These are phyloP conservation scores for Rhipidura dahli DNA, from an alignment of 2,113 vertebrate species.

Conservation along the genomic window DNA sequence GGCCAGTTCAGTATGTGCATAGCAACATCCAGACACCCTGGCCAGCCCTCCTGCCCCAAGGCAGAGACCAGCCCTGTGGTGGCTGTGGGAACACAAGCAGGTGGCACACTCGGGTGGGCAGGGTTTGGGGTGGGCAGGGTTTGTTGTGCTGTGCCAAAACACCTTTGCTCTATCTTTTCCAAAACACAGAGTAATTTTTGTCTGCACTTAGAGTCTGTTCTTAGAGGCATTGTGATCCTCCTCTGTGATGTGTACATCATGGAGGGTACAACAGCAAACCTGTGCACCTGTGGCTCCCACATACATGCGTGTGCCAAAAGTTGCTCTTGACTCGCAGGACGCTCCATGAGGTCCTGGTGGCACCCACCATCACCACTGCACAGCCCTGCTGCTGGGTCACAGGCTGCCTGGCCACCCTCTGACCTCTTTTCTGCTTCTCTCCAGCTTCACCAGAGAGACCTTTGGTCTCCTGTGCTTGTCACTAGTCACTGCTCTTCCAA, in stretches of 20 bases:
- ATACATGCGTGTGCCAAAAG: not conserved
- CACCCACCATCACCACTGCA: not conserved
- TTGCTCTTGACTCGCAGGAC: not conserved
- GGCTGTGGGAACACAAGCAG: not conserved
- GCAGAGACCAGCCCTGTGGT: not conserved
- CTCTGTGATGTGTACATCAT: not conserved
- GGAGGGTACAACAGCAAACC: not conserved
- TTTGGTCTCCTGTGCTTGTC: not conserved
- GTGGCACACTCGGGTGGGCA: not conserved
- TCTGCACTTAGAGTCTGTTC: not conserved
- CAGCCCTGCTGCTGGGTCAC: not conserved
- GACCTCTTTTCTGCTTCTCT: not conserved
- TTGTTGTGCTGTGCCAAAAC: not conserved
- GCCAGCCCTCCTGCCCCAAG: not conserved
- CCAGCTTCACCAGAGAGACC: not conserved
- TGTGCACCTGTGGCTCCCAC: not conserved
- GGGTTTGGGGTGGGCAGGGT: not conserved
- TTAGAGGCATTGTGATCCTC: not conserved
- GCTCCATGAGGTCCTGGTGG: not conserved
- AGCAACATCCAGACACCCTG: rapidly evolving
- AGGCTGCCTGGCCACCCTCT: not conserved
- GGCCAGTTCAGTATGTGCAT: rapidly evolving
- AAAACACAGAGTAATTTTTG: not conserved
- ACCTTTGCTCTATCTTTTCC: not conserved
- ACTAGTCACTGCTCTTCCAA: not conserved